Conservation (phyloP, 2,113 vertebrate genomes). For the Pseudorhombus dupliciocellatus region DNA sequence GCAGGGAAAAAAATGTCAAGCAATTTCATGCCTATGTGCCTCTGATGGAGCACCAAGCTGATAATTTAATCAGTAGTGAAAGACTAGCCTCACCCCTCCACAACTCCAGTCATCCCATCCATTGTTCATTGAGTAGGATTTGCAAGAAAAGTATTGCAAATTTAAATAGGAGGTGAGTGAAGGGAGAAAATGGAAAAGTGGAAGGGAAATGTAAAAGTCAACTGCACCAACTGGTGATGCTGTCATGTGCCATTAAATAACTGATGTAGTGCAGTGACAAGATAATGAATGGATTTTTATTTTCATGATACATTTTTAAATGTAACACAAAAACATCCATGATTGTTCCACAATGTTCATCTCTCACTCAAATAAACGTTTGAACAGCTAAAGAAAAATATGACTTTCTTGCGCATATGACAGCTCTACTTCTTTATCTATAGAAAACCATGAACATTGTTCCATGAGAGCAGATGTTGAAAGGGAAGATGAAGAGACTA, state of each 20-base stretch:
- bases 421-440: no score
- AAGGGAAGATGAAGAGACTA: neutral
- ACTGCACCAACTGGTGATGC: neutral
- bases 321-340: neutral
- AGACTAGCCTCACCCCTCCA: constrained; percentile 59
- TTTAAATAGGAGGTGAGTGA: constrained; percentile 4
- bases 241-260: neutral
- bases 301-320: no score
- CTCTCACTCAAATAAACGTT: no score
- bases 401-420: neutral
- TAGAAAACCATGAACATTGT: no score
- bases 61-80: constrained; percentile 73
- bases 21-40: constrained; percentile 77
- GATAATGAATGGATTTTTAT: no score
- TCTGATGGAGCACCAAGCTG: constrained; percentile 64
- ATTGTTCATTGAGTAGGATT: constrained; percentile 53
- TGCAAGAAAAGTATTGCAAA: neutral
- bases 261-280: no score
- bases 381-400: constrained; percentile 1
- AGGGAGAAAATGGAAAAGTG: no score
- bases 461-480: no score
- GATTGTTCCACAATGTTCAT: neutral
- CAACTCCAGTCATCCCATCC: constrained; percentile 36
- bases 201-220: no score
- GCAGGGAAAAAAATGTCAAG: constrained; percentile 67